Base-by-base conservation (phyloP, 2,797 vertebrate species). In the Sebastes minor region DNA sequence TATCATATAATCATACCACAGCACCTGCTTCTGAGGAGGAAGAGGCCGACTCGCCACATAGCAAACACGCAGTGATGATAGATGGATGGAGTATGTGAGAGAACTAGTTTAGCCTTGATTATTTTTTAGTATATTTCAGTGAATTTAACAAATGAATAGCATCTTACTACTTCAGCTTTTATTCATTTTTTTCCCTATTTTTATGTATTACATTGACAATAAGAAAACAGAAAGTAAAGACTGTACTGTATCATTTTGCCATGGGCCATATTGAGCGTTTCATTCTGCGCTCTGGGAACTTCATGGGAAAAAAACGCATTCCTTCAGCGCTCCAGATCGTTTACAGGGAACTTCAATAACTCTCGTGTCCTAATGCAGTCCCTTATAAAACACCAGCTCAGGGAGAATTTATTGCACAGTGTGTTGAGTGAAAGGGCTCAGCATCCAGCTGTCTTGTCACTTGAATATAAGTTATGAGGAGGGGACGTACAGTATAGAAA, bases 381-480 rank as follows among this genome's bases (percentile, higher is more conserved):
- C 67, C 68, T 76, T 75, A 82, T 73, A 65, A 68, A 82, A 38
- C 2, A 80, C 2, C 28, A 66, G 67, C 81, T 74, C 62, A 8
- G 68, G 62, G 56, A 59, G 81, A 74, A 46, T 78, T 72, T 84
- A 82, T 82, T 74, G 42, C 27, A 16, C 81, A 7, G 42, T 7
- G 77, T 70, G 88, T 18, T 78, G 86, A 88, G 82, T 87, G 89
- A 90, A 49, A 11, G 66, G 76, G 60, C 73, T 88, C 81, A 73
- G 32, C 66, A n/a, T 55, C 65, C 88, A 90, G 86, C 89, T 90
- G 90, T 83, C 86, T 76, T 53, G 53, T 82, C 86, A 80, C 79
- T 77, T 72, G 49, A 78, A 46, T 30, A 8, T 30, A 67, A 88
- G 52, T 81, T 35, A 4, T 8, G 66, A 72, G 76, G 32, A 55